phyloP scores from a whole-genome alignment of 2,797 vertebrate species.

The Takifugu rubripes region DNA sequence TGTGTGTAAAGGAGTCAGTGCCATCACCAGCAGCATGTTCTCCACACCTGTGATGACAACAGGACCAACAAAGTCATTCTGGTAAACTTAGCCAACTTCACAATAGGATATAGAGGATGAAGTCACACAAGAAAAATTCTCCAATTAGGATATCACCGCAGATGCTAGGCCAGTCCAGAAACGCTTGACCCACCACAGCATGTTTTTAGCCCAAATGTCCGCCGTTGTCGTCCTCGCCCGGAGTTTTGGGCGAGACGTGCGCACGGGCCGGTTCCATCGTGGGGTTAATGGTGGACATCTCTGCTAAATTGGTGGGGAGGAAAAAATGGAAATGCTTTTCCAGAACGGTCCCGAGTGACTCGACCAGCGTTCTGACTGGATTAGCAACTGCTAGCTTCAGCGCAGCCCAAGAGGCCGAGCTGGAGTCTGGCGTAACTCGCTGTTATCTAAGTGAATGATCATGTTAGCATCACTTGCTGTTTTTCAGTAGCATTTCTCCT shows the following conservation, averaged over 20 bases:
- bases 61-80: conserved; percentile 70
- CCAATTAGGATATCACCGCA: conserved; percentile 32
- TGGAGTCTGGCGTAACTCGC: conserved; percentile 33
- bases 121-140: conserved; percentile 38
- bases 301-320: neutral
- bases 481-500: conserved; percentile 80
- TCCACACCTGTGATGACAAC: conserved; percentile 73
- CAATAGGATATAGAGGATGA: conserved; percentile 42
- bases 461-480: conserved; percentile 65
- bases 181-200: neutral
- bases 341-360: too few species aligned
- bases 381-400: conserved; percentile 50
- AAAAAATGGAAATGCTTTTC: too few species aligned
- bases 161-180: conserved; percentile 45
- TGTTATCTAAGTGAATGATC: conserved; percentile 48
- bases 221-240: too few species aligned
- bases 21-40: conserved; percentile 79
- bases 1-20: conserved; percentile 76
- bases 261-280: too few species aligned
- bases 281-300: neutral
- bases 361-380: conserved; percentile 19
- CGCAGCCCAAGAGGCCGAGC: conserved; percentile 36
- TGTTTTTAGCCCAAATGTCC: too few species aligned
- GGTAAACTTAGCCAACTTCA: conserved; percentile 59
- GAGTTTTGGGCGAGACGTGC: too few species aligned